Conservation (phyloP, 2,888 invertebrate genomes). For the Heterodera filipjevi region DNA sequence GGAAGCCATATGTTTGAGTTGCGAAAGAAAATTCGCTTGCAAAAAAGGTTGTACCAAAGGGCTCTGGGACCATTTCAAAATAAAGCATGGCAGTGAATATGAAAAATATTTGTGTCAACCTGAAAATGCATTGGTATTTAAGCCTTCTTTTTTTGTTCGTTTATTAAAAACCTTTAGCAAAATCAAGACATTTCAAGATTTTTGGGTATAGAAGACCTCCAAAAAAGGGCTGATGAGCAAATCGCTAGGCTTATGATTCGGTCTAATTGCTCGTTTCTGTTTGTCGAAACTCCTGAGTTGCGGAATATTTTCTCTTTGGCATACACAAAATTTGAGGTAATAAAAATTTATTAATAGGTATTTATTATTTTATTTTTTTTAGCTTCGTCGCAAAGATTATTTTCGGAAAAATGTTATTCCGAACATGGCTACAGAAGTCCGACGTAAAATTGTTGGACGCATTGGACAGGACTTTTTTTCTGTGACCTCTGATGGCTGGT, state of each 20-base stretch:
- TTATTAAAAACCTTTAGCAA: not conserved
- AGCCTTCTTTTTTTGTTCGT: not conserved
- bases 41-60: too few species aligned
- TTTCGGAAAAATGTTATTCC: not conserved
- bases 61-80: too few species aligned
- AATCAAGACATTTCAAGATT: not conserved
- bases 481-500: constrained; percentile 17
- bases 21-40: too few species aligned
- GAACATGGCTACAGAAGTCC: not conserved
- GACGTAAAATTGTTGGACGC: not conserved
- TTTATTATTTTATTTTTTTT: not conserved
- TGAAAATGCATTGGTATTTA: too few species aligned
- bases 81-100: too few species aligned
- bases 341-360: not conserved
- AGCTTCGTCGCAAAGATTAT: constrained; percentile 6
- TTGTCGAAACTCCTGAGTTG: constrained; percentile 4
- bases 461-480: constrained; percentile 4
- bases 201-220: not conserved
- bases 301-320: not conserved
- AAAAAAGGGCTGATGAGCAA: constrained; percentile 12
- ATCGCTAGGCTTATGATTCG: not conserved
- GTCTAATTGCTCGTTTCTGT: not conserved
- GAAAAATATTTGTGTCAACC: too few species aligned
- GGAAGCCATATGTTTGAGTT: too few species aligned
- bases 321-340: not conserved